These are phyloP conservation scores for Marmota flaviventris DNA, from an alignment of 2,113 vertebrate species.

Conservation along the genomic window DNA sequence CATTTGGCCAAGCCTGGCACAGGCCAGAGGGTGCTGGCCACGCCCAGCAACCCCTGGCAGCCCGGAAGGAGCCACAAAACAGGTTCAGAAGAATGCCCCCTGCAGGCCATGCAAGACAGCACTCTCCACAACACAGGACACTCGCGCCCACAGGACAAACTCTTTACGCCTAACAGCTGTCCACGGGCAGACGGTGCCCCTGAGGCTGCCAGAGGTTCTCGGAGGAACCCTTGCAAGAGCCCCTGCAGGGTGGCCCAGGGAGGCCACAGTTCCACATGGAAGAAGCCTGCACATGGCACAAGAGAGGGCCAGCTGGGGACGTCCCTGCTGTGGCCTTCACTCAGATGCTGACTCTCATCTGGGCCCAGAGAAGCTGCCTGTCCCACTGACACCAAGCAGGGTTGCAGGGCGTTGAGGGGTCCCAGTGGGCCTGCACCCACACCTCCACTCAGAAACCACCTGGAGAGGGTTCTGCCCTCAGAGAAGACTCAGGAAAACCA, in stretches of 20 bases:
- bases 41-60: neutral
- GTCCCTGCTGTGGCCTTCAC: neutral
- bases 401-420: too few relatives aligned
- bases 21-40: rapidly evolving
- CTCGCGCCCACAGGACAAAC: too few relatives aligned
- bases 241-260: too few relatives aligned
- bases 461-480: neutral
- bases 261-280: too few relatives aligned
- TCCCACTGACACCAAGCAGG: neutral
- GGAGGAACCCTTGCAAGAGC: too few relatives aligned
- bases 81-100: neutral
- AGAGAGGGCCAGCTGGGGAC: neutral
- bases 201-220: too few relatives aligned
- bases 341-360: neutral
- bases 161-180: too few relatives aligned
- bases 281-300: too few relatives aligned
- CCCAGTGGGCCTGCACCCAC: neutral
- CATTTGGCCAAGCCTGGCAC: rapidly evolving
- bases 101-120: neutral
- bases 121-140: neutral
- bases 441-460: neutral
- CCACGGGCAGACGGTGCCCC: too few relatives aligned
- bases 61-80: neutral
- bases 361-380: too few relatives aligned
- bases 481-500: neutral